These are phyloP conservation scores for Bucco capensis DNA, from an alignment of 2,113 vertebrate genomes.

Conservation along the genomic window DNA sequence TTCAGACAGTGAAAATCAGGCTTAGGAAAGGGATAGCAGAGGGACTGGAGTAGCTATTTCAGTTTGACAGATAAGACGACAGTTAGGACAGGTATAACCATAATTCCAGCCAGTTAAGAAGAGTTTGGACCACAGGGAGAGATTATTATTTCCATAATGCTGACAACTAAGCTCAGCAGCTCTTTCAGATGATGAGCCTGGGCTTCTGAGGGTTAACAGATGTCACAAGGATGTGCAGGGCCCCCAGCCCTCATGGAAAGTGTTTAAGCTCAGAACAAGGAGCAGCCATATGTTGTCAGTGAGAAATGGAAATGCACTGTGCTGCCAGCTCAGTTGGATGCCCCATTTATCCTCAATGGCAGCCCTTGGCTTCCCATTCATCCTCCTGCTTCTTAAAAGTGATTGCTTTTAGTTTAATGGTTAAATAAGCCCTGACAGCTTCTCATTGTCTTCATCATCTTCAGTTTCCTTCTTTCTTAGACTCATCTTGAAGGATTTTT, in stretches of 20 bases:
- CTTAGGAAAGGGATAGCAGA: background rate
- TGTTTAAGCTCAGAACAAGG: background rate
- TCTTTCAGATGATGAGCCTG: background rate
- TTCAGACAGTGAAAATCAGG: background rate
- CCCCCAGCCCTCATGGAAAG: background rate
- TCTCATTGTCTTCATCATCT: slow-evolving; percentile 3
- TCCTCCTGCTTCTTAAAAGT: background rate
- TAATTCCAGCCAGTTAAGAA: background rate
- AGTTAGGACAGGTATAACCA: background rate
- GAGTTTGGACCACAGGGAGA: background rate
- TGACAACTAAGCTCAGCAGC: background rate
- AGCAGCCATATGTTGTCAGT: rapidly evolving
- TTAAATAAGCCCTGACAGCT: slow-evolving; percentile 10
- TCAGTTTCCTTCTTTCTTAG: background rate
- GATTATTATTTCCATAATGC: background rate
- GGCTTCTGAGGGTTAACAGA: background rate
- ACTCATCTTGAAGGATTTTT: background rate
- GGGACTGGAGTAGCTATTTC: background rate
- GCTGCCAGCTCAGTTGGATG: background rate
- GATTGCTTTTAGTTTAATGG: slow-evolving; percentile 13
- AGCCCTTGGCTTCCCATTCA: background rate
- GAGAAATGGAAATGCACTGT: background rate
- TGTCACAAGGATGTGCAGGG: background rate
- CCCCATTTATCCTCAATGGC: background rate
- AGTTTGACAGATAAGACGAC: background rate